Evolutionary conservation across 2,113 vertebrate species (phyloP), one percentile per base, ranked within the genome.

Genomic region (Lophius piscatorius): DNA sequence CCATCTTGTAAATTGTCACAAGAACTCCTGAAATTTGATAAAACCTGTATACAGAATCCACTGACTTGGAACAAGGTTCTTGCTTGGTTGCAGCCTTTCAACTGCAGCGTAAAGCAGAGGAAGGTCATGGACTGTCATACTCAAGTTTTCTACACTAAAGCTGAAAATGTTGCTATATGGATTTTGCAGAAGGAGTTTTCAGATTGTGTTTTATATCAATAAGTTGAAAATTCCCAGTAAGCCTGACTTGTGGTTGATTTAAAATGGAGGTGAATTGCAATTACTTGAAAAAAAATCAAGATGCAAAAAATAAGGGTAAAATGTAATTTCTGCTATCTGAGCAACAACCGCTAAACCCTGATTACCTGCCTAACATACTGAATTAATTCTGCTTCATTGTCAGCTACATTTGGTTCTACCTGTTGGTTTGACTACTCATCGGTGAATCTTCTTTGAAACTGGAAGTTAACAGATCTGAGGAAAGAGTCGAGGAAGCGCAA

Each of bases 371-470:
- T 41, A 26, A 39, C 20, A 38, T 28, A 41, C 2, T 16, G 22
- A 2, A 14, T 0, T 7, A 21, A 47, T 48, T 12, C 13, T 16
- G 12, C 4, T 20, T 51, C 4, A 28, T 2, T 35, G n/a, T 26
- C 11, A 9, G 24, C 9, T 18, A 14, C 63, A 31, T 14, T 14
- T 16, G 3, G 26, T 45, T 73, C 59, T 60, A 80, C 81, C 52
- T 70, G 65, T 59, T 45, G 14, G 41, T 59, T 63, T 78, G 73
- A 60, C 63, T 65, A 17, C 66, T 77, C 13, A 47, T 22, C 17
- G 52, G 9, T 0, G 44, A 71, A 9, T 83, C 78, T 1, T 84
- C 82, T 72, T 84, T 85, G 45, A 66, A 84, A 65, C 81, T 82
- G 22, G 76, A 72, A 12, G 56, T 48, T 14, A 81, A 39, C 12